phyloP scores from a whole-genome alignment of 2,113 vertebrate species.

The Dinomys branickii region DNA sequence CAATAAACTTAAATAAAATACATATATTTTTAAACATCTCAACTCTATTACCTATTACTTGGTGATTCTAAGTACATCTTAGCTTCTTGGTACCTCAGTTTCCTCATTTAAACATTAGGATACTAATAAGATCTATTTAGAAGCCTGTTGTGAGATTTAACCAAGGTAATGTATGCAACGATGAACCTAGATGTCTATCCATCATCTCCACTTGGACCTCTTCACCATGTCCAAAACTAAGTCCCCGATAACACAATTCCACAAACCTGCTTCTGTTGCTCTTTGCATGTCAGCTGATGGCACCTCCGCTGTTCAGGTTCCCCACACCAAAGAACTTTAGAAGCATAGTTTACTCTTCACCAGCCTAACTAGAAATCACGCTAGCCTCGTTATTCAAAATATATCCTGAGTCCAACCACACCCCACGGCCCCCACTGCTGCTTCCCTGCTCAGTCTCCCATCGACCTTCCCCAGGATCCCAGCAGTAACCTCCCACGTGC shows the following conservation, averaged over 20 bases:
- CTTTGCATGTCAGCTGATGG: background rate
- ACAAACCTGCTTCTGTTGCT: background rate
- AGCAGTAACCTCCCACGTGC: background rate
- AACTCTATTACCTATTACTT: background rate
- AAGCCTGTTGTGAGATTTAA: background rate
- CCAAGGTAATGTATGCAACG: background rate
- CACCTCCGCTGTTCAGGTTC: background rate
- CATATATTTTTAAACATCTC: background rate
- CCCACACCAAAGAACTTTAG: background rate
- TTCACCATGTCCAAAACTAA: background rate
- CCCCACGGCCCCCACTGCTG: background rate
- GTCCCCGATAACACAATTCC: background rate
- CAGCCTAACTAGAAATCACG: background rate
- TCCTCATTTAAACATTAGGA: background rate
- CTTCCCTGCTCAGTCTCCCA: background rate
- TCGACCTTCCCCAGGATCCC: background rate
- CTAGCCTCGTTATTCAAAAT: background rate
- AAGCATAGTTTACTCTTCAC: background rate
- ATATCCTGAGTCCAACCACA: background rate
- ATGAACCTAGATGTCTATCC: background rate
- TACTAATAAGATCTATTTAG: background rate
- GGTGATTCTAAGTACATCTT: background rate
- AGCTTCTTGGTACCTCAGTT: background rate
- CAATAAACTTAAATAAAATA: background rate
- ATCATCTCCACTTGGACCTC: background rate